A percentile compares a stretch with the other conserved stretches of the same genome.
Evolutionary conservation across 1,140 invertebrate species (phyloP).

Genomic region (Teleopsis dalmanni): DNA sequence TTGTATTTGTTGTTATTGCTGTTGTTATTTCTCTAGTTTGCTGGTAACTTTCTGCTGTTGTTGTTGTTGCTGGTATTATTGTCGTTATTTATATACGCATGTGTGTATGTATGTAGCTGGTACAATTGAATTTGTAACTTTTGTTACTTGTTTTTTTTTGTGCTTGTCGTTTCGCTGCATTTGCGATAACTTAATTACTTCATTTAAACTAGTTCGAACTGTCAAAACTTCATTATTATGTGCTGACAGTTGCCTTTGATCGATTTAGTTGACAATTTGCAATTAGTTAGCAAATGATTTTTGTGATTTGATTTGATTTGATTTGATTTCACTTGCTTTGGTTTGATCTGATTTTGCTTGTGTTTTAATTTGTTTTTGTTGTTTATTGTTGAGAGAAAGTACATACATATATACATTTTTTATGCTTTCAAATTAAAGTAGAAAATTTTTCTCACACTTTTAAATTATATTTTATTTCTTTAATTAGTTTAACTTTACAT

Average conservation of each 20-base stretch:
- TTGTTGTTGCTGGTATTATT: too few relatives aligned
- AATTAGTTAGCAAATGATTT: conserved; percentile 13
- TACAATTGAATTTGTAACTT: conserved; percentile 2
- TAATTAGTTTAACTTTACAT: too few relatives aligned
- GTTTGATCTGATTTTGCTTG: background rate
- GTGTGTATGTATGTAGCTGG: conserved; percentile 9
- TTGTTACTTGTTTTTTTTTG: background rate
- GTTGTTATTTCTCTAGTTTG: too few relatives aligned
- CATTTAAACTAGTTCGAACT: conserved; percentile 34
- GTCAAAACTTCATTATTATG: conserved; percentile 26
- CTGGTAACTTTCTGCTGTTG: too few relatives aligned
- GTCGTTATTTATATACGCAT: too few relatives aligned
- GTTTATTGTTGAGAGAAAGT: background rate
- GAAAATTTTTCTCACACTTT: too few relatives aligned
- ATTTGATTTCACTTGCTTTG: background rate
- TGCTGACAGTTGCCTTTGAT: conserved; percentile 25
- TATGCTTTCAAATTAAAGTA: too few relatives aligned
- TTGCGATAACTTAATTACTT: conserved; percentile 41
- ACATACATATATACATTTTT: background rate
- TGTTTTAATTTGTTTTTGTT: background rate
- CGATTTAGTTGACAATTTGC: conserved; percentile 10
- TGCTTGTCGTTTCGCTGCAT: conserved; percentile 27
- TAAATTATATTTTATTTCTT: too few relatives aligned
- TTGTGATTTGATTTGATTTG: background rate
- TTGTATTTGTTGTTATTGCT: too few relatives aligned